Conservation (phyloP, 2,797 vertebrate species). For the Sebastes jordani region DNA sequence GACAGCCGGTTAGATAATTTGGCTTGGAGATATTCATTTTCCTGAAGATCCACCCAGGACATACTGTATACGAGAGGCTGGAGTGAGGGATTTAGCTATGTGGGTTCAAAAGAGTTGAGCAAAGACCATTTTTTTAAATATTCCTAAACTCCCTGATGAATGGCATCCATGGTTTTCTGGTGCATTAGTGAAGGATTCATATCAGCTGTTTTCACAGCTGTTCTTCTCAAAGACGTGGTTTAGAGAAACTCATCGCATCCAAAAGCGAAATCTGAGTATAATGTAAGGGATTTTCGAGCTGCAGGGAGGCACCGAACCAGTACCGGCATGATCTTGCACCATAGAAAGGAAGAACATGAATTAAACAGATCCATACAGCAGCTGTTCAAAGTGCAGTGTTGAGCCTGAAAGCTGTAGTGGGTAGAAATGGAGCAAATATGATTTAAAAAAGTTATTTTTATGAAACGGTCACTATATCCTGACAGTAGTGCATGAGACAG, state of each 20-base stretch:
- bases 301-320: conserved; percentile 1
- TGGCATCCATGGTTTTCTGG: conserved; percentile 59
- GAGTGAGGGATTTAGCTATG: conserved; percentile 11
- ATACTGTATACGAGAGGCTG: conserved; percentile 4
- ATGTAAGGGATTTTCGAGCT: conserved; percentile 15
- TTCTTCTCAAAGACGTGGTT: conserved; percentile 57
- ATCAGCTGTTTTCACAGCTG: conserved; percentile 84
- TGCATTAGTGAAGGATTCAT: conserved; percentile 59
- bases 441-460: no score
- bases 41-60: conserved; percentile 59
- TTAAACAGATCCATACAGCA: background rate
- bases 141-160: conserved; percentile 60
- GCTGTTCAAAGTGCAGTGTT: background rate
- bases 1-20: conserved; percentile 61
- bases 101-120: conserved; percentile 38
- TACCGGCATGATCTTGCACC: background rate
- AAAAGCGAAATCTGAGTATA: conserved; percentile 51
- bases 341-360: background rate
- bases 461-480: no score
- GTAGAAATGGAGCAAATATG: no score
- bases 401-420: background rate
- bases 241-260: conserved; percentile 54
- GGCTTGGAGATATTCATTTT: conserved; percentile 49
- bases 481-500: no score
- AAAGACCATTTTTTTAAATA: conserved; percentile 38